These are phyloP conservation scores for Crenichthys baileyi DNA, from an alignment of 2,797 vertebrate species.

Conservation along the genomic window DNA sequence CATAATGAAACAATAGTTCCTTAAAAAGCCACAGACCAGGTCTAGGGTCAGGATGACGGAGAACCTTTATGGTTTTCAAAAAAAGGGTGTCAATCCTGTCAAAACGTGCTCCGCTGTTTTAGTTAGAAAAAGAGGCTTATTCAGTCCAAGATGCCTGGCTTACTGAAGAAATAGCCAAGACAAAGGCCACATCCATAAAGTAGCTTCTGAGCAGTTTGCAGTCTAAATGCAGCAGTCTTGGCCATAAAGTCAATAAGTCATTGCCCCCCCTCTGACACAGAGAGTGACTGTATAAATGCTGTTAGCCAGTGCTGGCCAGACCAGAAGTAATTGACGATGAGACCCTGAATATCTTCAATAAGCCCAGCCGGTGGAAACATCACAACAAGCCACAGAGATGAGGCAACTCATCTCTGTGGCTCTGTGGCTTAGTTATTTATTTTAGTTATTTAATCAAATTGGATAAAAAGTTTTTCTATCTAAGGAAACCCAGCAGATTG, in stretches of 20 bases:
- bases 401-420: too few species aligned
- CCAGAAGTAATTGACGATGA: background rate
- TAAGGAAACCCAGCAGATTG: too few species aligned
- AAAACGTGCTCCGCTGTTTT: background rate
- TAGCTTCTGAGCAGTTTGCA: background rate
- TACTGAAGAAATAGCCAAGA: background rate
- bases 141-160: background rate
- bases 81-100: background rate
- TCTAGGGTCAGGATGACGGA: background rate
- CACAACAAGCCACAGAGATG: too few species aligned
- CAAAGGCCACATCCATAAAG: background rate
- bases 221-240: background rate
- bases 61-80: background rate
- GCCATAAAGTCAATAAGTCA: background rate
- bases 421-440: too few species aligned
- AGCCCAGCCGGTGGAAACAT: background rate
- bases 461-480: too few species aligned
- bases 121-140: background rate
- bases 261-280: background rate
- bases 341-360: background rate
- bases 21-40: background rate
- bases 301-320: background rate
- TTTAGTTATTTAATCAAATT: too few species aligned
- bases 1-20: background rate
- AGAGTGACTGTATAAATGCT: background rate